Base-by-base conservation (phyloP, 2,888 invertebrate genomes). In the Ischnus inquisitorius region DNA sequence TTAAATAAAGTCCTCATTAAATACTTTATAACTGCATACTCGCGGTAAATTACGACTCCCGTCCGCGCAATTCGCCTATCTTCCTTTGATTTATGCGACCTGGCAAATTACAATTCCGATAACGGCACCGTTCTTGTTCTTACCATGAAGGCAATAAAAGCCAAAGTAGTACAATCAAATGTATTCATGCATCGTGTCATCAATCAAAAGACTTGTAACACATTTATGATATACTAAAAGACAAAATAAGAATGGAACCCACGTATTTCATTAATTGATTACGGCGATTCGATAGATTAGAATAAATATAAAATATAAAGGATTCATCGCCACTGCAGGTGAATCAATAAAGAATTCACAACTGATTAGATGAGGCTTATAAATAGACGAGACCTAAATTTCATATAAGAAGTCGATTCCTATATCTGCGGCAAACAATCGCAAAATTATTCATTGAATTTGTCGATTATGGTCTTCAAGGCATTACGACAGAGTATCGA, bases 401-500 rank as follows among this genome's bases (percentile, higher is more conserved):
- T 6, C 4, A 1, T 34, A 34, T 4, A 34, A 34, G 8, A 34
- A 34, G 34, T 34, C 34, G 34, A 34, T 34, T 34, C 0, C 6
- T 8, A 8, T 6, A 34, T 6, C 34, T 1, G 4, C 34, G 34
- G 4, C 34, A 34, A 34, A 34, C 8, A 34, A 34, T 34, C 34
- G 6, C 34, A 8, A 6, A 6, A 34, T 34, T 34, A 34, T 34
- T 34, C 34, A 34, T 34, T 34, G 14, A 14, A 25, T 22, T 57
- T 12, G 57, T 22, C 19, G 57, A 57, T 46, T 46, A n/a, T 5
- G 3, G 6, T 65, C 41, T 65, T 54, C 34, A n/a, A 51, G 51
- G 16, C 22, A 28, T n/a, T 22, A 14, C 51, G 67, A 16, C 60
- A 12, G 16, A 48, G 46, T 62, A 76, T 77, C 62, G 64, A 65